Base-by-base conservation (phyloP, 2,888 invertebrate species). In the Petrophora chlorosata region DNA sequence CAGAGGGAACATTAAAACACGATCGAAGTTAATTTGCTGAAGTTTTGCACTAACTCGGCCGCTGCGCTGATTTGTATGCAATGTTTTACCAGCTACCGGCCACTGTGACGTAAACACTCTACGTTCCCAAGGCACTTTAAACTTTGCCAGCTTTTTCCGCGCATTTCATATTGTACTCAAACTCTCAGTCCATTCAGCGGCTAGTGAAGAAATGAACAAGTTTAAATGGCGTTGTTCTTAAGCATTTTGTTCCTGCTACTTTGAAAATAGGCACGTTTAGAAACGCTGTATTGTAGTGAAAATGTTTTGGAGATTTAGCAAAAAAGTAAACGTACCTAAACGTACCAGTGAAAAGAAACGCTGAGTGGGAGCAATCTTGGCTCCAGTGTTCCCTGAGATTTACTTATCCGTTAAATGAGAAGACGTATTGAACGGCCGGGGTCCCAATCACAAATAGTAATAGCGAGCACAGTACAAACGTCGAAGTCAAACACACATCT, bases 1-100 rank as follows among this genome's bases (percentile, higher is more conserved):
- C 67, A 61, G 66, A 61, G 54, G 56, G 32, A 56, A 65, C 69
- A 79, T 82, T 79, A 79, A 80, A 82, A 75, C 65, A 59, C 75
- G 76, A 76, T 82, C 74, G 77, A 76, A 79, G 72, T 78, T 76
- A 76, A 79, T 78, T 78, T 73, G 44, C 58, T 65, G 59, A 76
- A 81, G 73, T 82, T 80, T 67, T 34, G 48, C 43, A 40, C 16
- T 61, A 69, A 68, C 59, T 72, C 56, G 57, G 68, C 68, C 67
- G 62, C 63, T 63, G 53, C 55, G 54, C 76, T 78, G 73, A 78
- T 82, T 83, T 77, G 80, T 79, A 82, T 78, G 73, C 76, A 67
- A 65, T 68, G 66, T 59, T 71, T 65, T 62, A 65, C 65, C 61
- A 67, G 63, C 59, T 65, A 55, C 65, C 61, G 68, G 63, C 59